Conservation (phyloP, 35 echinoderm and acorn worm genomes). For the Strongylocentrotus purpuratus region DNA sequence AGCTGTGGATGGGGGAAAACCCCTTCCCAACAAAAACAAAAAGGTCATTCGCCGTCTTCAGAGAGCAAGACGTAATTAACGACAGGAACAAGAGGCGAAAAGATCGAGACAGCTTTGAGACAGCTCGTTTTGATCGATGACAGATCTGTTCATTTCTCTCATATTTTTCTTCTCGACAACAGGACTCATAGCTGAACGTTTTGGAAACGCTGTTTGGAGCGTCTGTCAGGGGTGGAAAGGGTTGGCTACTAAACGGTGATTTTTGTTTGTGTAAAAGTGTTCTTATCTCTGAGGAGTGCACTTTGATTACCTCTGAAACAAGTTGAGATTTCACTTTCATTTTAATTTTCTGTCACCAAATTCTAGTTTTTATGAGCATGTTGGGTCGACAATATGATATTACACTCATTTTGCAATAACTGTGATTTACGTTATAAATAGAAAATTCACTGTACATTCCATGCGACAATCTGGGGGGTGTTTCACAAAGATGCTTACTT, state of each 20-base stretch:
- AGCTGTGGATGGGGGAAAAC: background rate
- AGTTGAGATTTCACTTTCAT: background rate
- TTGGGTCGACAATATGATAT: background rate
- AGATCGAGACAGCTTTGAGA: background rate
- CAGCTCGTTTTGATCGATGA: background rate
- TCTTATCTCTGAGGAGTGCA: background rate
- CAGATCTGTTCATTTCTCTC: background rate
- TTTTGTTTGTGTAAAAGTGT: background rate
- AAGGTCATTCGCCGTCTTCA: background rate
- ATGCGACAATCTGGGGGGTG: background rate
- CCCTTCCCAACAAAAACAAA: background rate
- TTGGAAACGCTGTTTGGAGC: background rate
- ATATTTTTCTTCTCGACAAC: background rate
- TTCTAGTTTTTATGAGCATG: background rate
- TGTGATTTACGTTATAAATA: background rate
- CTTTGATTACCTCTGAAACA: background rate
- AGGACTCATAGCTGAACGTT: background rate
- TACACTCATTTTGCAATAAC: background rate
- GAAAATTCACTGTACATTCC: background rate
- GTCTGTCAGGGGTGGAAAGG: background rate
- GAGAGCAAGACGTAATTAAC: background rate
- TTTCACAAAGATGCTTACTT: no score
- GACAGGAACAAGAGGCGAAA: background rate
- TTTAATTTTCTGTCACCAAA: background rate
- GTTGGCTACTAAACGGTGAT: background rate